phyloP scores from a whole-genome alignment of 2,888 invertebrate genomes.

The Drosophila atroscutellata region DNA sequence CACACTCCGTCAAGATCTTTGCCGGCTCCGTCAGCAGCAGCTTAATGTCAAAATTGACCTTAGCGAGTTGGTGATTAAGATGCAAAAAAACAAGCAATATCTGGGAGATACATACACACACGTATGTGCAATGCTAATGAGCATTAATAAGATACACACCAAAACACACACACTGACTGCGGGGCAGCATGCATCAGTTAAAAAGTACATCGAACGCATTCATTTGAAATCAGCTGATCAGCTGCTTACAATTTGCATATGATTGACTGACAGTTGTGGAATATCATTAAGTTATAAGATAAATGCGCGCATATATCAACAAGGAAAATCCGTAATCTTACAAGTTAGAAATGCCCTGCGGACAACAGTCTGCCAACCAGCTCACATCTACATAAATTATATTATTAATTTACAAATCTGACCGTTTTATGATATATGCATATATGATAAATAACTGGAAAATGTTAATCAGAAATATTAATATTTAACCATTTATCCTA shows the following conservation, averaged over 20 bases:
- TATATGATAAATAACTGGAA: background rate
- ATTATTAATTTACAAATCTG: background rate
- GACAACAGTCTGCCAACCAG: background rate
- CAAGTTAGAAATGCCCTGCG: background rate
- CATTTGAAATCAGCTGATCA: slow-evolving; percentile 4
- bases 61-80: slow-evolving; percentile 45
- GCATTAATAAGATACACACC: slow-evolving; percentile 39
- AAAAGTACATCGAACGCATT: slow-evolving; percentile 12
- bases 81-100: slow-evolving; percentile 45
- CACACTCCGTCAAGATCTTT: slow-evolving; percentile 15
- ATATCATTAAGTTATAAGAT: background rate
- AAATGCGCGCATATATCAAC: background rate
- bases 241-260: slow-evolving; percentile 14
- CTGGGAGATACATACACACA: slow-evolving; percentile 16
- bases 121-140: slow-evolving; percentile 47
- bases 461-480: no score
- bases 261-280: background rate
- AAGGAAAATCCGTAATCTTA: background rate
- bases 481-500: no score
- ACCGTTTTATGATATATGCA: background rate
- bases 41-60: slow-evolving; percentile 59
- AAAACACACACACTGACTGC: slow-evolving; percentile 2
- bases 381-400: background rate
- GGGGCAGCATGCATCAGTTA: background rate
- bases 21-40: slow-evolving; percentile 34